phyloP scores from a whole-genome alignment of 35 echinoderm and acorn worm species.

The Heliocidaris erythrogramma region DNA sequence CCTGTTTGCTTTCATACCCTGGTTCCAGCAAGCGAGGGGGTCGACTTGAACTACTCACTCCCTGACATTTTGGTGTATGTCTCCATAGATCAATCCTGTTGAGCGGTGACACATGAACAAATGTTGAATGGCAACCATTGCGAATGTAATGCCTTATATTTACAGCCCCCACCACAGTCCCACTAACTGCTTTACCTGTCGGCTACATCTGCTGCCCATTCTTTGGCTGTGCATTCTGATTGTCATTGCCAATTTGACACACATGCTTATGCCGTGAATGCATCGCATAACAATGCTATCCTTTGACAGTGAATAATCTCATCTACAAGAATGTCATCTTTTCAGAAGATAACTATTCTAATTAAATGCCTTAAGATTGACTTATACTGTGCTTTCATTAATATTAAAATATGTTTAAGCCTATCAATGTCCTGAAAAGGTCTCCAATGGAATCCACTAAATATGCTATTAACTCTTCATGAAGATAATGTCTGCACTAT shows the following conservation, averaged over 20 bases:
- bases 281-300: neutral
- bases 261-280: neutral
- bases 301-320: neutral
- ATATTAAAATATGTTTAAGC: neutral
- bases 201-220: slow-evolving; percentile 14
- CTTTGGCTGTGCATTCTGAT: neutral
- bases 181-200: slow-evolving; percentile 15
- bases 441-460: neutral
- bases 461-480: neutral
- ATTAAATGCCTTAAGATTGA: neutral
- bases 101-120: neutral
- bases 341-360: neutral
- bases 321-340: neutral
- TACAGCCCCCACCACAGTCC: neutral
- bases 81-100: neutral
- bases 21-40: neutral
- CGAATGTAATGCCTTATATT: neutral
- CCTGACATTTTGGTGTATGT: neutral
- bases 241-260: slow-evolving; percentile 8
- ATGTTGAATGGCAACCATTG: slow-evolving; percentile 10
- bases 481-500: neutral
- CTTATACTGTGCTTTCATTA: neutral
- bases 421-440: neutral
- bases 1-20: neutral
- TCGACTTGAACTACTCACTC: neutral